A percentile compares a stretch with the other conserved stretches of the same genome.
Conservation (phyloP, 2,797 vertebrate genomes). For the Geotrypetes seraphini region DNA sequence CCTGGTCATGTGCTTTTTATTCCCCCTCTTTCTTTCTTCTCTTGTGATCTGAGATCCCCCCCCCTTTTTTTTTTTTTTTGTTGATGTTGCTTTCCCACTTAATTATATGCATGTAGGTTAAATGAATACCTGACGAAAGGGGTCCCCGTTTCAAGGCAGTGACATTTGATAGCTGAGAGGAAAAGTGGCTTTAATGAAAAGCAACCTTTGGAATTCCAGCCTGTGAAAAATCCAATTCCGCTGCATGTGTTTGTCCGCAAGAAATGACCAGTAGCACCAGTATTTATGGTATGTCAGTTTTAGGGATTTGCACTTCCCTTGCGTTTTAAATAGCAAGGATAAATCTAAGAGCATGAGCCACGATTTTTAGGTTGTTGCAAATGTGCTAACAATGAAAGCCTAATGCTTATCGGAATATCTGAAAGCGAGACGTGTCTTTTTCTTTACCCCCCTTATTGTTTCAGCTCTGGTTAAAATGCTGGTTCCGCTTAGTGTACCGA, state of each 20-base stretch:
- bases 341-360: conserved; percentile 56
- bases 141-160: conserved; percentile 82
- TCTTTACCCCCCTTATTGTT: conserved; percentile 45
- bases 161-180: conserved; percentile 90
- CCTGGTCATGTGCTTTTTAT: conserved; percentile 68
- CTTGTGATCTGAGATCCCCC: conserved; percentile 69
- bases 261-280: conserved; percentile 99
- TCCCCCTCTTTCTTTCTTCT: conserved; percentile 54
- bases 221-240: conserved; percentile 86
- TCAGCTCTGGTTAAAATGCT: conserved; percentile 36
- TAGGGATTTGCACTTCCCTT: conserved; percentile 67
- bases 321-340: conserved; percentile 60
- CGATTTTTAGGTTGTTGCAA: conserved; percentile 32
- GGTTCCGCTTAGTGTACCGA: conserved; percentile 35
- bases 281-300: conserved; percentile 96
- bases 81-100: conserved; percentile 68
- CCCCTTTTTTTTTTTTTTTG: no score
- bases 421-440: conserved; percentile 32
- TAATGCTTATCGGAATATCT: conserved; percentile 34
- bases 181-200: conserved; percentile 93
- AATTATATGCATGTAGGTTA: conserved; percentile 87
- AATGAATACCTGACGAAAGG: conserved; percentile 88
- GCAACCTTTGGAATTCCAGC: conserved; percentile 97
- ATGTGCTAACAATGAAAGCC: conserved; percentile 32
- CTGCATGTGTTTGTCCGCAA: conserved; percentile 85